phyloP scores from a whole-genome alignment of 2,113 vertebrate genomes.

The Zeus faber region DNA sequence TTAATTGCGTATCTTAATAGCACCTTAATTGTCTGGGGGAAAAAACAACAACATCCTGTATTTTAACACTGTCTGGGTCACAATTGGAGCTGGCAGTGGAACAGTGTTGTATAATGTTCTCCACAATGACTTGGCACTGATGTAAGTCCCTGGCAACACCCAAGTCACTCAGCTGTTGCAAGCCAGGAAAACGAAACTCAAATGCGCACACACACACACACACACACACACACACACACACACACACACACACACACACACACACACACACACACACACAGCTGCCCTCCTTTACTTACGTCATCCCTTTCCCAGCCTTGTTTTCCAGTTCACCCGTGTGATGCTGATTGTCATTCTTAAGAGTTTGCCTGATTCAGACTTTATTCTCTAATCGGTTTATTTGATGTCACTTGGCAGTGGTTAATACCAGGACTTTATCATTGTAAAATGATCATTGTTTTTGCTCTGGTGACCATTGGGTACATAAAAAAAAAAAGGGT shows the following conservation, averaged over 20 bases:
- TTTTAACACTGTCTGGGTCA: too few species aligned
- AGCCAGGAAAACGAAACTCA: constrained; percentile 61
- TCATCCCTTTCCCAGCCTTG: not conserved
- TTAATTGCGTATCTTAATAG: too few species aligned
- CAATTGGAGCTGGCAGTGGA: too few species aligned
- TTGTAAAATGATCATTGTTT: too few species aligned
- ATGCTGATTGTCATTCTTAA: too few species aligned
- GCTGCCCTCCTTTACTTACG: not conserved
- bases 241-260: too few species aligned
- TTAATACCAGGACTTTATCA: not conserved
- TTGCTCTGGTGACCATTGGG: too few species aligned
- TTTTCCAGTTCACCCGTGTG: too few species aligned
- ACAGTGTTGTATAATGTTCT: too few species aligned
- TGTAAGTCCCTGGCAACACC: not conserved
- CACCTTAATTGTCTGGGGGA: not conserved
- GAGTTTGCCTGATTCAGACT: too few species aligned
- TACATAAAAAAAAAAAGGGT: not conserved
- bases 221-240: not conserved
- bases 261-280: too few species aligned
- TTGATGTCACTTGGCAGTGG: not conserved
- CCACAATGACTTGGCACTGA: too few species aligned
- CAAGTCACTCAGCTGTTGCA: constrained; percentile 19
- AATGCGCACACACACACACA: not conserved
- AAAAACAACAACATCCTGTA: not conserved
- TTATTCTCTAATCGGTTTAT: not conserved